Percentiles rank a stretch among this genome's conserved stretches.
Evolutionary conservation across 2,113 vertebrate species (phyloP).

Genomic region (Antennarius striatus): DNA sequence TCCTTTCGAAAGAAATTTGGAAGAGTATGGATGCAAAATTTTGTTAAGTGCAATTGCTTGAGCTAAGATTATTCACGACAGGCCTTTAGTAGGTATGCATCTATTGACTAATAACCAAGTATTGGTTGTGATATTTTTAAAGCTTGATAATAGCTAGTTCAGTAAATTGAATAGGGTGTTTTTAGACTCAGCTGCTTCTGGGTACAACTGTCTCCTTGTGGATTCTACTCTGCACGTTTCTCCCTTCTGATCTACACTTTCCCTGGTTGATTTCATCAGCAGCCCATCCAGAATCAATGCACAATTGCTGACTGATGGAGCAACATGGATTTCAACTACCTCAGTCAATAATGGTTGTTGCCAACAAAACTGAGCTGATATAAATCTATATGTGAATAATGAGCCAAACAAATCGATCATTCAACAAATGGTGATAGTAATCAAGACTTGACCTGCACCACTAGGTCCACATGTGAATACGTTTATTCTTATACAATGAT

Average conservation of each 20-base stretch:
- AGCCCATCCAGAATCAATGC: conserved; percentile 58
- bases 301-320: conserved; percentile 56
- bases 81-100: conserved; percentile 15
- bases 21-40: conserved; percentile 9
- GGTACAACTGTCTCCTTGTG: conserved; percentile 36
- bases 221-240: conserved; percentile 43
- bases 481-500: background rate
- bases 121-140: conserved; percentile 34
- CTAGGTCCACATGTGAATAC: conserved; percentile 3
- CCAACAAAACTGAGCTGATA: conserved; percentile 23
- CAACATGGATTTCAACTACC: conserved; percentile 35
- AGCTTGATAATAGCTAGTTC: conserved; percentile 39
- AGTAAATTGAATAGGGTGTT: conserved; percentile 47
- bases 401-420: conserved; percentile 53
- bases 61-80: conserved; percentile 14
- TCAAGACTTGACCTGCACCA: conserved; percentile 22
- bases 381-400: conserved; percentile 44
- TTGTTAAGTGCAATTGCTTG: conserved; percentile 11
- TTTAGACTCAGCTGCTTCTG: conserved; percentile 24
- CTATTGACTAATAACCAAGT: conserved; percentile 14
- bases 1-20: conserved; percentile 3
- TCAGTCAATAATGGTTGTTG: conserved; percentile 49
- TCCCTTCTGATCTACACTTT: conserved; percentile 16
- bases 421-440: conserved; percentile 38
- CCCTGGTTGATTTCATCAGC: conserved; percentile 52